phyloP scores from a whole-genome alignment of 2,113 vertebrate genomes.

The Baryphthengus martii region DNA sequence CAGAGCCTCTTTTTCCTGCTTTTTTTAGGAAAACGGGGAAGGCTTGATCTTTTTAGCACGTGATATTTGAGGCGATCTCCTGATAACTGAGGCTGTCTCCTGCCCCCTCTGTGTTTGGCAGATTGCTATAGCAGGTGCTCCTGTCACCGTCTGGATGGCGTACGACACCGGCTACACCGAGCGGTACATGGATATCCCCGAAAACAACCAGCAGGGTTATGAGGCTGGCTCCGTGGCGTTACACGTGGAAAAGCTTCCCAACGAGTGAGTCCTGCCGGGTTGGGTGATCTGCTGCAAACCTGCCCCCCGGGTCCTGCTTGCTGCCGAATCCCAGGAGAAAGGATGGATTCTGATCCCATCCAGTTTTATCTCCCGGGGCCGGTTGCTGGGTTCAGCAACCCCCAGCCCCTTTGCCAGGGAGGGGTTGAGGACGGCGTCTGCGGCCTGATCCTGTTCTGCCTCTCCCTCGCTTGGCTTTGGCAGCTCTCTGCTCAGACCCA shows the following conservation, averaged over 20 bases:
- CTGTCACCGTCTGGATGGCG: slow-evolving; percentile 98
- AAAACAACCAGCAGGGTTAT: slow-evolving; percentile 95
- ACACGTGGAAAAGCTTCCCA: slow-evolving; percentile 95
- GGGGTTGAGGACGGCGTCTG: fast-evolving
- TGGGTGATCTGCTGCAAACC: not conserved
- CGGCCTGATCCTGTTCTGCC: not conserved
- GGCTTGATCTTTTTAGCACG: not conserved
- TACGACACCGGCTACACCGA: slow-evolving; percentile 96
- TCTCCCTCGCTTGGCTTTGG: not conserved
- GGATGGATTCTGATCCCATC: not conserved
- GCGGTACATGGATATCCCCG: slow-evolving; percentile 95
- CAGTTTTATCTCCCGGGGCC: fast-evolving
- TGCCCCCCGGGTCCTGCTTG: not conserved
- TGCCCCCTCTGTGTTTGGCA: slow-evolving; percentile 60
- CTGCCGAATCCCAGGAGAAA: not conserved
- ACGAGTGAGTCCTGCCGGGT: slow-evolving; percentile 81
- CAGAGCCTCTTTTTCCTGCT: not conserved
- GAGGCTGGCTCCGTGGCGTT: slow-evolving; percentile 94
- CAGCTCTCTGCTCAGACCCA: not conserved
- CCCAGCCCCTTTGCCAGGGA: not conserved
- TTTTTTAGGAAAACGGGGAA: not conserved
- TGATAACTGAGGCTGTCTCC: not conserved
- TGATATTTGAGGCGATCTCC: not conserved
- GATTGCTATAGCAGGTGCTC: slow-evolving; percentile 94
- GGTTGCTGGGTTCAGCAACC: not conserved